phyloP scores from a whole-genome alignment of 1,140 invertebrate genomes.

The Cydia strobilella region DNA sequence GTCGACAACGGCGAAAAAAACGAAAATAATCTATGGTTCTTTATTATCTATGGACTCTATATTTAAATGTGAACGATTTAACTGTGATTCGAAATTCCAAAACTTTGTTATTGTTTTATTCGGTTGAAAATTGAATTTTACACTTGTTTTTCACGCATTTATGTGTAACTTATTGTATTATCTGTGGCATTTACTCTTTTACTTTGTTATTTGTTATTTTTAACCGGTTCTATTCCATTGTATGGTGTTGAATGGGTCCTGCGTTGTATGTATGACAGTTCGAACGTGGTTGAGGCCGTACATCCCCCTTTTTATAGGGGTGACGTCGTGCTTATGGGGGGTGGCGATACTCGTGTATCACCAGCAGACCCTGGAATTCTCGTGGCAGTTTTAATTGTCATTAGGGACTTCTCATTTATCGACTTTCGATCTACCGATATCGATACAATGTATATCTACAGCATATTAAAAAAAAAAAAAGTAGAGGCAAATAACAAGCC shows the following conservation, averaged over 20 bases:
- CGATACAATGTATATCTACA: too few species aligned
- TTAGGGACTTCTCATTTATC: too few species aligned
- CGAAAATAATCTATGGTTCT: slow-evolving; percentile 64
- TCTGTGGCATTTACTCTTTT: slow-evolving; percentile 62
- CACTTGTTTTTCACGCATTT: slow-evolving; percentile 42
- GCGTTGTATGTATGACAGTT: slow-evolving; percentile 65
- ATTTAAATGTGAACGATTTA: slow-evolving; percentile 58
- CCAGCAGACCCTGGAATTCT: too few species aligned
- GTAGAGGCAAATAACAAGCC: too few species aligned
- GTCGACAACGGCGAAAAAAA: slow-evolving; percentile 78
- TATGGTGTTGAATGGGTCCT: slow-evolving; percentile 42
- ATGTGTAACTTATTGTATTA: slow-evolving; percentile 57
- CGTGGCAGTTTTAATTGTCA: too few species aligned
- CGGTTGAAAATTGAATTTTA: neutral
- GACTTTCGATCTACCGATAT: too few species aligned
- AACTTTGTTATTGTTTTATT: slow-evolving; percentile 35
- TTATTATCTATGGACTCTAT: slow-evolving; percentile 39
- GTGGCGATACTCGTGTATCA: slow-evolving; percentile 83
- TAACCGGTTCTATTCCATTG: slow-evolving; percentile 45
- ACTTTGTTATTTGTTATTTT: slow-evolving; percentile 38
- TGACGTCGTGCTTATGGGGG: slow-evolving; percentile 87
- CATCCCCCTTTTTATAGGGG: slow-evolving; percentile 84
- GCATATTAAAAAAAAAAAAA: too few species aligned
- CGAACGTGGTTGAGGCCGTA: slow-evolving; percentile 75
- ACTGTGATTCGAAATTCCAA: slow-evolving; percentile 64